These are phyloP conservation scores for Paracentrotus lividus DNA, from an alignment of 53 echinoderm and acorn worm genomes.

Conservation along the genomic window DNA sequence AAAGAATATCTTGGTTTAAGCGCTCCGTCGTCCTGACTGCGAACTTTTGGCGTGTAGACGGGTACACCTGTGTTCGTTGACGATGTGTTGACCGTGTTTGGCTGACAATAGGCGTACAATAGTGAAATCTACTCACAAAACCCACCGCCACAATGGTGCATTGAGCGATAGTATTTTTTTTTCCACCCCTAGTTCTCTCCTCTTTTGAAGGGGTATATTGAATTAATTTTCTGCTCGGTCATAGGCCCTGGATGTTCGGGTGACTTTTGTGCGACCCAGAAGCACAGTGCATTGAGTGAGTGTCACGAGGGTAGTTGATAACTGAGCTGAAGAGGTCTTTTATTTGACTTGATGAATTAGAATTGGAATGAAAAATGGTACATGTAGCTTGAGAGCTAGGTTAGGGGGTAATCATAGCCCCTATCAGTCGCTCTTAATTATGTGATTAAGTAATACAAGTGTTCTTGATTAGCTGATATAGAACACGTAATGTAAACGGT, in stretches of 20 bases:
- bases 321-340: conserved; percentile 5
- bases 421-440: neutral
- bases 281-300: conserved; percentile 32
- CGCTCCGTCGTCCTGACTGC: neutral
- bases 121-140: conserved; percentile 42
- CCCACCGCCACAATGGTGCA: conserved; percentile 54
- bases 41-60: neutral
- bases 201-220: conserved; percentile 47
- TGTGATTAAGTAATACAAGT: neutral
- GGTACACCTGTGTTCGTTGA: conserved; percentile 46
- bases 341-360: neutral
- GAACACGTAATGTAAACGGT: neutral
- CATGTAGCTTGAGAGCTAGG: neutral
- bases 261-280: conserved; percentile 41
- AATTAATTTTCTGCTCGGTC: conserved; percentile 50
- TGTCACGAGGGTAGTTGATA: conserved; percentile 2
- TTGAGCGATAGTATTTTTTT: conserved; percentile 54
- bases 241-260: conserved; percentile 29
- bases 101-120: conserved; percentile 53
- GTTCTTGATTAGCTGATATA: neutral
- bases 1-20: neutral
- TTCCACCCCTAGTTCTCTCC: conserved; percentile 31
- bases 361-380: neutral
- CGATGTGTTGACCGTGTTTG: conserved; percentile 54
- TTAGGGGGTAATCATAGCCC: neutral